phyloP scores from a whole-genome alignment of 1,140 invertebrate species.

The Coboldia fuscipes region DNA sequence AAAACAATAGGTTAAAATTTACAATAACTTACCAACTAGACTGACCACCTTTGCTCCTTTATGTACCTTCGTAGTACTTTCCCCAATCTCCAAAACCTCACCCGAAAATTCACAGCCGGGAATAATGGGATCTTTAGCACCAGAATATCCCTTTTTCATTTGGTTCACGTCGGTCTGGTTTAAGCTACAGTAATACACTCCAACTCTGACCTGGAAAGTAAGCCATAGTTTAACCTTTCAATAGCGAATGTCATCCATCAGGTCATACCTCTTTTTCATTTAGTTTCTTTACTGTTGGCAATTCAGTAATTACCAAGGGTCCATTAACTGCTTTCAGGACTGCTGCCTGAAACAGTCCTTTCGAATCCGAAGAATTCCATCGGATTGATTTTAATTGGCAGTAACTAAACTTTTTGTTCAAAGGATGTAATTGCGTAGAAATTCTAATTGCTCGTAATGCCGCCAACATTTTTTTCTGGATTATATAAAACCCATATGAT shows the following conservation, averaged over 20 bases:
- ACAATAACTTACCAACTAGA: not conserved
- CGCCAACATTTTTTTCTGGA: too few species aligned
- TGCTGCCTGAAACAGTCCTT: not conserved
- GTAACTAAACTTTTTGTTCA: too few species aligned
- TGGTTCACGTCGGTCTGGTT: not conserved
- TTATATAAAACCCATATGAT: too few species aligned
- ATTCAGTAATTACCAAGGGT: not conserved
- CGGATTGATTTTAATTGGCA: too few species aligned
- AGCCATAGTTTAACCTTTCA: not conserved
- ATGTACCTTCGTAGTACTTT: not conserved
- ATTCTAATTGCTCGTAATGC: too few species aligned
- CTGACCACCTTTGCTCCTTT: not conserved
- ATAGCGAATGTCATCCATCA: too few species aligned
- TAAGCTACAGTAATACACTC: not conserved
- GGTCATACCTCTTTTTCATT: too few species aligned
- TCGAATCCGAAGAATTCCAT: not conserved
- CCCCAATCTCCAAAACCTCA: not conserved
- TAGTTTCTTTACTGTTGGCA: too few species aligned
- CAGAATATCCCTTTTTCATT: not conserved
- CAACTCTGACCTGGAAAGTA: not conserved
- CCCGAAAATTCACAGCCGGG: not conserved
- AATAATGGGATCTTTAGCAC: not conserved
- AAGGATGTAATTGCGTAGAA: too few species aligned
- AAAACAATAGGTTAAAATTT: not conserved
- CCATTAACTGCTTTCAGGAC: not conserved